Evolutionary conservation across 2,113 vertebrate species (phyloP).

Genomic region (Oryzias woworae): DNA sequence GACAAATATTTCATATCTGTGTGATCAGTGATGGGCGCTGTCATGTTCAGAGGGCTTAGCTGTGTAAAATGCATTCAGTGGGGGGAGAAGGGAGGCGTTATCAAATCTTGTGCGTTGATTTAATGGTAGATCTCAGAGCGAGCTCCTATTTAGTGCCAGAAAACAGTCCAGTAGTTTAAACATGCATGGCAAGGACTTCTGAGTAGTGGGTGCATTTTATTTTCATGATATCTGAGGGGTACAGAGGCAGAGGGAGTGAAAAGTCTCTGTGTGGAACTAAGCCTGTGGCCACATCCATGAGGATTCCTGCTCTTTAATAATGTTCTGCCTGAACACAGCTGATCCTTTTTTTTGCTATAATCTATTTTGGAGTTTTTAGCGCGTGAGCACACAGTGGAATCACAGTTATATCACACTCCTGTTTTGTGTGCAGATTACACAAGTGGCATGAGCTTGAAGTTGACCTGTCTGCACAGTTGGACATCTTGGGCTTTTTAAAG

Average conservation of each 20-base stretch:
- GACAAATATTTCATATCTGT: conserved; percentile 61
- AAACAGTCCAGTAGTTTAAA: neutral
- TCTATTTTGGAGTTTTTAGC: conserved; percentile 61
- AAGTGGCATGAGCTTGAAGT: conserved; percentile 9
- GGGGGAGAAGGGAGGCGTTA: conserved; percentile 1
- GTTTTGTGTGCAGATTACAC: conserved; percentile 27
- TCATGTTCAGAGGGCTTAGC: conserved; percentile 46
- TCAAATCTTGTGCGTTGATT: conserved; percentile 5
- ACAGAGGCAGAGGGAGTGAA: conserved; percentile 13
- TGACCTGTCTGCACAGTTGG: conserved; percentile 24
- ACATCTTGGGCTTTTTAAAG: conserved; percentile 10
- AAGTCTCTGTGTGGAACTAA: conserved; percentile 10
- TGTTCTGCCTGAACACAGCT: conserved; percentile 44
- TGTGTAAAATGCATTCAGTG: conserved; percentile 29
- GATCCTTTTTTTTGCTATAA: conserved; percentile 61
- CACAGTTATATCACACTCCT: conserved; percentile 42
- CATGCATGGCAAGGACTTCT: conserved; percentile 11
- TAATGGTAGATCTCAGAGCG: conserved; percentile 24
- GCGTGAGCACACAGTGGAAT: conserved; percentile 26
- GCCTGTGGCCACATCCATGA: conserved; percentile 27
- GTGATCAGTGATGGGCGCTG: conserved; percentile 49
- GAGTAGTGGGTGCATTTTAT: conserved; percentile 1
- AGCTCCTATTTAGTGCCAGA: conserved; percentile 9
- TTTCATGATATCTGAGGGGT: conserved; percentile 29
- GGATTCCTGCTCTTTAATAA: conserved; percentile 60